Evolutionary conservation across 2,797 vertebrate species (phyloP).

Genomic region (Hypotaenidia okinawae): DNA sequence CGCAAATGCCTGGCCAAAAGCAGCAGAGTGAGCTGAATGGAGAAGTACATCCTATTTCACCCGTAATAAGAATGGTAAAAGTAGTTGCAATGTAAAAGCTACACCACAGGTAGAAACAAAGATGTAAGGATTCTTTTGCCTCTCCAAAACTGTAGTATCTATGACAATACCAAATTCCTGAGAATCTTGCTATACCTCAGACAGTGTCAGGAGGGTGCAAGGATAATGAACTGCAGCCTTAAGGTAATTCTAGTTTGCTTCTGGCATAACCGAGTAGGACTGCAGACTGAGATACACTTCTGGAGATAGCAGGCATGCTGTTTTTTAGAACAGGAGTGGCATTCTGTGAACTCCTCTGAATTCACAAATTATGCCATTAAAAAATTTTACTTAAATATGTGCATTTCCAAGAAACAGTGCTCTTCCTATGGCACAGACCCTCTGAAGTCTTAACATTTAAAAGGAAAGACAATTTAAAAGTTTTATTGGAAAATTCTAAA

Average conservation of each 20-base stretch:
- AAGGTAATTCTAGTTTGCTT: not conserved
- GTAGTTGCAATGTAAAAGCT: not conserved
- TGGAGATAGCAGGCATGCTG: not conserved
- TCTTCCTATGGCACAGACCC: not conserved
- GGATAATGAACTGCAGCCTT: not conserved
- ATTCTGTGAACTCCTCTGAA: not conserved
- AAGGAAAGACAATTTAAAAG: conserved; percentile 43
- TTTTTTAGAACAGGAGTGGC: not conserved
- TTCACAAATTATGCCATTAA: not conserved
- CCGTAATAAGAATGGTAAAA: not conserved
- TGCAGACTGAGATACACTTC: not conserved
- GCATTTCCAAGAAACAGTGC: not conserved
- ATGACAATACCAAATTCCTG: not conserved
- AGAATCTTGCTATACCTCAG: not conserved
- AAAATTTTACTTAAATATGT: not conserved
- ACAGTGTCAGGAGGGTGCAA: not conserved
- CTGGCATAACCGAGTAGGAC: not conserved
- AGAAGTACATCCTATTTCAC: not conserved
- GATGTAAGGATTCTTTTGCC: not conserved
- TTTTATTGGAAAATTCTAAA: conserved; percentile 61
- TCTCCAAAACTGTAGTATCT: not conserved
- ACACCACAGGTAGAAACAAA: not conserved
- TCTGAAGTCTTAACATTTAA: conserved; percentile 36
- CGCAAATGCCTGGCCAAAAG: not conserved
- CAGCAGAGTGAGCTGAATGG: not conserved